A percentile compares a stretch with the other conserved stretches of the same genome.
Conservation (phyloP, 2,113 vertebrate genomes). For the Reinhardtius hippoglossoides region DNA sequence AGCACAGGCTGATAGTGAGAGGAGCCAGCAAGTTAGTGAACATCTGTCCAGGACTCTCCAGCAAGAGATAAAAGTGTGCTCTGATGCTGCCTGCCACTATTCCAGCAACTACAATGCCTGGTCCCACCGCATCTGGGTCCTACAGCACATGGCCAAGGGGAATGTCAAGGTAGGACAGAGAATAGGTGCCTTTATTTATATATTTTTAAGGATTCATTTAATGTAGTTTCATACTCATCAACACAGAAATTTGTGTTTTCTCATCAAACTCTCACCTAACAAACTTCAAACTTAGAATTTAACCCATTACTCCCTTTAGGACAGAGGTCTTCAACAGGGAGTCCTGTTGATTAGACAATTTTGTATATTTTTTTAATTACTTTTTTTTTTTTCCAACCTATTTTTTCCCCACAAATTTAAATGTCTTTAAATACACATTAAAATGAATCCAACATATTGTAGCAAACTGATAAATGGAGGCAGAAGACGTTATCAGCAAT, state of each 20-base stretch:
- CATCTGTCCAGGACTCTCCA: conserved; percentile 84
- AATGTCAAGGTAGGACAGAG: conserved; percentile 87
- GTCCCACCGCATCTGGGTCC: conserved; percentile 98
- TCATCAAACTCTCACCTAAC: not conserved
- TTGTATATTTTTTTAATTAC: too few relatives aligned
- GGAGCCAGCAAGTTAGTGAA: conserved; percentile 68
- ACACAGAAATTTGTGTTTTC: not conserved
- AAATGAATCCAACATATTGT: too few relatives aligned
- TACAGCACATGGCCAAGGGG: conserved; percentile 91
- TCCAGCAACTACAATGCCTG: conserved; percentile 99
- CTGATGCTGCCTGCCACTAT: conserved; percentile 92
- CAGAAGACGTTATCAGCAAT: too few relatives aligned
- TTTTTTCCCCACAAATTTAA: too few relatives aligned
- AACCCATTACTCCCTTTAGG: too few relatives aligned
- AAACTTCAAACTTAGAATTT: too few relatives aligned
- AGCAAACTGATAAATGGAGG: too few relatives aligned
- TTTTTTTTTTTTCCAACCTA: too few relatives aligned
- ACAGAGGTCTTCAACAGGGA: too few relatives aligned
- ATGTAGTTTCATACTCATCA: not conserved
- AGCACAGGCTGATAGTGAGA: conserved; percentile 57
- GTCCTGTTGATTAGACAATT: too few relatives aligned
- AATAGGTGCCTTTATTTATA: not conserved
- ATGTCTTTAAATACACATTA: too few relatives aligned
- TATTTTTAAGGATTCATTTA: not conserved
- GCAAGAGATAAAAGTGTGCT: conserved; percentile 94